These are phyloP conservation scores for Andrena cerasifolii DNA, from an alignment of 1,140 invertebrate genomes.

Conservation along the genomic window DNA sequence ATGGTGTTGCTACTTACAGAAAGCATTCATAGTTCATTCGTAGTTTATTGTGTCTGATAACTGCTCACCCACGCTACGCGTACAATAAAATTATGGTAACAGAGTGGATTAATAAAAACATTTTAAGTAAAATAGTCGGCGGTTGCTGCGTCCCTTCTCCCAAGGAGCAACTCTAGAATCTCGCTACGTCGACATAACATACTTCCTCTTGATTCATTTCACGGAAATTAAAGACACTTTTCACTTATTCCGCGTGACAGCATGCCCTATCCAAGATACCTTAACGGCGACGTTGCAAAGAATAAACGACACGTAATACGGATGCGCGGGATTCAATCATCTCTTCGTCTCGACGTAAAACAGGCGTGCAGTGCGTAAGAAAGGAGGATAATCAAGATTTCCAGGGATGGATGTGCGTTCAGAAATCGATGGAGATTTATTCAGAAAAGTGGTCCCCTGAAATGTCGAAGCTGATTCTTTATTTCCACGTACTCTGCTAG, in stretches of 20 bases:
- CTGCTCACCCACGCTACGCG: background rate
- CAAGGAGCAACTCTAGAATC: too few species aligned
- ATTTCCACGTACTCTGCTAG: too few species aligned
- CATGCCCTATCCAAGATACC: too few species aligned
- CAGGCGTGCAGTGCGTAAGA: too few species aligned
- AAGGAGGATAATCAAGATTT: too few species aligned
- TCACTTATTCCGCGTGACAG: background rate
- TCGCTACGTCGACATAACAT: too few species aligned
- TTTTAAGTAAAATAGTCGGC: conserved; percentile 8
- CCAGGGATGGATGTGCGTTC: too few species aligned
- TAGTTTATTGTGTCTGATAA: conserved; percentile 25
- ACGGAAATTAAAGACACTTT: background rate
- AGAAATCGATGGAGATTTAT: too few species aligned
- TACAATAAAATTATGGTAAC: conserved; percentile 27
- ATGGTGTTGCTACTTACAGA: background rate
- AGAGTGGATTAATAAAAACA: background rate
- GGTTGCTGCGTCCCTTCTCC: too few species aligned
- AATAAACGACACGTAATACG: background rate
- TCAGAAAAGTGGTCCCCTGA: too few species aligned
- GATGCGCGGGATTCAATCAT: too few species aligned
- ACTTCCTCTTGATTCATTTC: background rate
- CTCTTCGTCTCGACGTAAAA: background rate
- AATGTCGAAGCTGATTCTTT: too few species aligned
- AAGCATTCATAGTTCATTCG: background rate
- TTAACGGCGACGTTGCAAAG: background rate